Evolutionary conservation across 2,888 invertebrate genomes (phyloP).

Genomic region (Diarsia dahlii): DNA sequence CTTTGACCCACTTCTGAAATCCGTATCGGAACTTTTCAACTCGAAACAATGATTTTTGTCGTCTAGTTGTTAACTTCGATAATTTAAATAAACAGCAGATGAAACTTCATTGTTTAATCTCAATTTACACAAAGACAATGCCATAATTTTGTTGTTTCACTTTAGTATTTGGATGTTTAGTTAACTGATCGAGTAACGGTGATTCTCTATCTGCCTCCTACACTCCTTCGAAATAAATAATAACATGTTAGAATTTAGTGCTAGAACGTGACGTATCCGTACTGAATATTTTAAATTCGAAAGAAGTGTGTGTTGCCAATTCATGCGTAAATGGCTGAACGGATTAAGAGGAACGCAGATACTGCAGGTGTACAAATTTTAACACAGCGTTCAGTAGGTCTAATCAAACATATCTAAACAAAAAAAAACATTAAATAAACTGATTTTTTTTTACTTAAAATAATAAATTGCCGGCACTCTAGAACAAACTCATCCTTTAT

Average conservation of each 20-base stretch:
- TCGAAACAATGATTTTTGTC: conserved; percentile 35
- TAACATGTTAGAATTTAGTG: not conserved
- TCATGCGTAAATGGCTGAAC: not conserved
- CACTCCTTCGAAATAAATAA: conserved; percentile 16
- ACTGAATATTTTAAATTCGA: not conserved
- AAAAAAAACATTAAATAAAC: no score
- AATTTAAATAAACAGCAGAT: conserved; percentile 12
- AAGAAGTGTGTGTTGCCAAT: not conserved
- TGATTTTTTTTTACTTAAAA: no score
- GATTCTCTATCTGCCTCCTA: not conserved
- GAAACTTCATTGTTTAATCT: conserved; percentile 13
- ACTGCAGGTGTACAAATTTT: no score
- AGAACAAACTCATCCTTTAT: no score
- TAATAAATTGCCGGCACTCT: no score
- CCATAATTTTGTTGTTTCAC: not conserved
- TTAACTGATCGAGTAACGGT: conserved; percentile 27
- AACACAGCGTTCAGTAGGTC: no score
- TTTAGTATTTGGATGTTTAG: not conserved
- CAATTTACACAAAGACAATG: conserved; percentile 22
- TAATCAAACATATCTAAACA: no score
- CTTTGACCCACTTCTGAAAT: conserved; percentile 33
- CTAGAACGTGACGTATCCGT: not conserved
- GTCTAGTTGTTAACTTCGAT: conserved; percentile 31
- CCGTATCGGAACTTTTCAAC: not conserved
- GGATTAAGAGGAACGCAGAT: not conserved